These are phyloP conservation scores for Spilogale gracilis DNA, from an alignment of 2,113 vertebrate species.

Conservation along the genomic window DNA sequence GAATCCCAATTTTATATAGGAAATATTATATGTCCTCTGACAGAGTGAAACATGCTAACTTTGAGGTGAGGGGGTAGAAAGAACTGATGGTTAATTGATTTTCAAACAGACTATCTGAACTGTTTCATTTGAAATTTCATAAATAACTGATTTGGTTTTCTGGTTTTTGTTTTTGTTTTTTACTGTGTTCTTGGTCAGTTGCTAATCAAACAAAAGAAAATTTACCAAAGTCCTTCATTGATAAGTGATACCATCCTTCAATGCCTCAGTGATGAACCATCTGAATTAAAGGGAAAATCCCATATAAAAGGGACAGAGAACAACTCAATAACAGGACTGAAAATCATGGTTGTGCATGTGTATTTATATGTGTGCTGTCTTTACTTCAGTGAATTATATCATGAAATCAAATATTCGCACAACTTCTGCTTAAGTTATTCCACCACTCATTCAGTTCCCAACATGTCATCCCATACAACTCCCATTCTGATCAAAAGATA, in stretches of 20 bases:
- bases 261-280: neutral
- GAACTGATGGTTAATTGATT: neutral
- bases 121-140: slow-evolving; percentile 7
- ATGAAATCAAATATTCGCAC: neutral
- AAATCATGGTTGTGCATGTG: neutral
- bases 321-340: neutral
- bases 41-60: neutral
- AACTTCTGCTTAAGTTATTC: neutral
- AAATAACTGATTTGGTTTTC: neutral
- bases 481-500: neutral
- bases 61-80: neutral
- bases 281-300: neutral
- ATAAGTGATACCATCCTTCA: neutral
- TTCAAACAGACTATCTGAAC: neutral
- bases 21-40: neutral
- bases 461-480: neutral
- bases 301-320: neutral
- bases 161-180: neutral
- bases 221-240: neutral
- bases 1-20: neutral
- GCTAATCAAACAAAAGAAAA: slow-evolving; percentile 34
- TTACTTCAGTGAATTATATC: neutral
- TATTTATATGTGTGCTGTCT: neutral
- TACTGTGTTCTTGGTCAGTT: neutral
- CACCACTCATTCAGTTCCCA: neutral